Base-by-base conservation (phyloP, 2,113 vertebrate genomes). In the Pyxicephalus adspersus region DNA sequence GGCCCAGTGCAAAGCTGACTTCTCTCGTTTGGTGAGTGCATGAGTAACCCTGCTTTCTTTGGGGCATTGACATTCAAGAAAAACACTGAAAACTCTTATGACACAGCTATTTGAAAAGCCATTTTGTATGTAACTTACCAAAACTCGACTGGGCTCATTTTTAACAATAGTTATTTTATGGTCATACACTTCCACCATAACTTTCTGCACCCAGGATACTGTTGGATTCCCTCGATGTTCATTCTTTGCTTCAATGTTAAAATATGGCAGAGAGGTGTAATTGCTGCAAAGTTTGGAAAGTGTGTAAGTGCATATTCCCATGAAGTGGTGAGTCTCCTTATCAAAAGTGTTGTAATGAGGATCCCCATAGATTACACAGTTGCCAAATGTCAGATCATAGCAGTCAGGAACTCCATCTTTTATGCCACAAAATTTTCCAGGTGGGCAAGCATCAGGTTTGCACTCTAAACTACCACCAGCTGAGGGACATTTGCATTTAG, bases 311-410 rank as follows among this genome's bases (percentile, higher is more conserved):
- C 94, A 95, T 8, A 90, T 84, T 7, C 77, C 84, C 77, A 85
- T 86, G 57, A 93, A 92, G 80, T 83, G 87, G 64, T 92, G 91
- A 28, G 85, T 76, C 64, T 86, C 83, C 67, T 91, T 91, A 77
- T 94, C 93, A 82, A 91, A 93, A 38, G 91, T 92, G 68, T 86
- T 90, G 83, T 86, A 91, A 61, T 90, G 88, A 15, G 88, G 85
- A 77, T 89, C 83, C 4, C 85, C 87, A 75, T 90, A 80, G 19
- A 66, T 67, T n/a, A 16, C 7, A 22, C 5, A 20, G 19, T 64
- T 1, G 2, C 0, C 29, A 81, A 83, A 70, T 85, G 54, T 76
- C 89, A 87, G 0, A 88, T 90, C 65, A 19, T 85, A 61, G 60
- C 83, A 88, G 68, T n/a, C 66, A 0, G 87, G 85, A 65, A 84